Conservation (phyloP, 2,888 invertebrate species). For the Dioctria rufipes region DNA sequence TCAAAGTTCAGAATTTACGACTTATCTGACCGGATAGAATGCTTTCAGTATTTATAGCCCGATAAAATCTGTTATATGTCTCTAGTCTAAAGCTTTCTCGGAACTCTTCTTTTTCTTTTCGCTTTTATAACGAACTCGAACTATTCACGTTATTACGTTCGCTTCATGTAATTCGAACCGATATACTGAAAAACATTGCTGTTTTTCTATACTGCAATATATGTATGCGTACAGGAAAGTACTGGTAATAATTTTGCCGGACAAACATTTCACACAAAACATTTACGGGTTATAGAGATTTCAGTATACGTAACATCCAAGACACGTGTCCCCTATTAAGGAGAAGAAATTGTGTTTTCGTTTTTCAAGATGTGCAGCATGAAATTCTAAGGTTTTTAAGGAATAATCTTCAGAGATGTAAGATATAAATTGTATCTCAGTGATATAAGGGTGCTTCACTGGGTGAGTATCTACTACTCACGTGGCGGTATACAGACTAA, state of each 20-base stretch:
- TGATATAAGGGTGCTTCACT: background rate
- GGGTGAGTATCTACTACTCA: no score
- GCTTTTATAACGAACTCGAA: background rate
- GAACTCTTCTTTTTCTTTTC: background rate
- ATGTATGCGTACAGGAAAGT: background rate
- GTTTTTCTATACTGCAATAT: background rate
- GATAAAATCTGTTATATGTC: background rate
- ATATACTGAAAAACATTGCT: background rate
- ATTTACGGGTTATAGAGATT: background rate
- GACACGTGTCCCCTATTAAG: background rate
- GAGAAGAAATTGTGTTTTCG: background rate
- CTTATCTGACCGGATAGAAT: slow-evolving; percentile 6
- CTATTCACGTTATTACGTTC: background rate
- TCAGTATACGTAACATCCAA: background rate
- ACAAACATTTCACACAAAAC: background rate
- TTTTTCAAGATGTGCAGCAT: background rate
- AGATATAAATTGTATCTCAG: background rate
- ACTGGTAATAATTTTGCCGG: background rate
- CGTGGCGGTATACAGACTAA: no score
- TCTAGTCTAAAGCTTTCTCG: background rate
- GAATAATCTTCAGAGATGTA: background rate
- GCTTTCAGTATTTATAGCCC: background rate
- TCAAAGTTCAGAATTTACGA: background rate
- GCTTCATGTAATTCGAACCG: slow-evolving; percentile 1
- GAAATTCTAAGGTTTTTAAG: no score